Evolutionary conservation across 2,888 invertebrate species (phyloP).

Genomic region (Lepidocyrtinus sp.): DNA sequence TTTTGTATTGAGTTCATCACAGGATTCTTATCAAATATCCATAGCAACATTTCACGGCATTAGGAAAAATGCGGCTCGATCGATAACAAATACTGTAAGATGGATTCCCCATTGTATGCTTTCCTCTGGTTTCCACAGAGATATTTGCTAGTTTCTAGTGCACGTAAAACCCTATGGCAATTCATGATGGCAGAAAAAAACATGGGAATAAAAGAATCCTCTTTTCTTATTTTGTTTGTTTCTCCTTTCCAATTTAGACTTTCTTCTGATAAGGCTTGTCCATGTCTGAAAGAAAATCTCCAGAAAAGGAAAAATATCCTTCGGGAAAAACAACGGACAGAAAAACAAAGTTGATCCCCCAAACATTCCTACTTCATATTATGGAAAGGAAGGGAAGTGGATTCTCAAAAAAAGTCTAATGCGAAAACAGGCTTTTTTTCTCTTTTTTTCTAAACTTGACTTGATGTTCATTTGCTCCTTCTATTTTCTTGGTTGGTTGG

Average conservation of each 20-base stretch:
- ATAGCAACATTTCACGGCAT: not conserved
- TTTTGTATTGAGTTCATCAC: not conserved
- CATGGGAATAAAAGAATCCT: slow-evolving; percentile 2
- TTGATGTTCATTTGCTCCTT: slow-evolving; percentile 17
- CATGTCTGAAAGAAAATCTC: slow-evolving; percentile 28
- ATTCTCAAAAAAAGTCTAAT: slow-evolving; percentile 21
- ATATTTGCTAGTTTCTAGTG: slow-evolving; percentile 1
- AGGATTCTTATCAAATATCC: not conserved
- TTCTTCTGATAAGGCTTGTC: slow-evolving; percentile 14
- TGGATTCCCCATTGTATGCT: slow-evolving; percentile 11
- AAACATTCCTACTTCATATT: slow-evolving; percentile 7
- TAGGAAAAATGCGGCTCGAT: not conserved
- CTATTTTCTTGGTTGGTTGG: slow-evolving; percentile 25
- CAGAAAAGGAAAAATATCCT: not conserved
- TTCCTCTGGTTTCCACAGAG: not conserved
- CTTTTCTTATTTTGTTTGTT: slow-evolving; percentile 2
- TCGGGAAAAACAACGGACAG: slow-evolving; percentile 14
- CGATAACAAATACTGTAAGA: slow-evolving; percentile 14
- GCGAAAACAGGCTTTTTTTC: slow-evolving; percentile 14
- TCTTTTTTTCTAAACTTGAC: not conserved
- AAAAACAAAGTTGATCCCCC: slow-evolving; percentile 17
- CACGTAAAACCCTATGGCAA: slow-evolving; percentile 4
- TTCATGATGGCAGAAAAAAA: slow-evolving; percentile 8
- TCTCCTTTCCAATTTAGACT: slow-evolving; percentile 14
- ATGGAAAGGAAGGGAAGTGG: slow-evolving; percentile 21